Percentiles rank a stretch among this genome's conserved stretches.
Evolutionary conservation across 2,888 invertebrate species (phyloP).

Genomic region (Patella ulyssiponensis): DNA sequence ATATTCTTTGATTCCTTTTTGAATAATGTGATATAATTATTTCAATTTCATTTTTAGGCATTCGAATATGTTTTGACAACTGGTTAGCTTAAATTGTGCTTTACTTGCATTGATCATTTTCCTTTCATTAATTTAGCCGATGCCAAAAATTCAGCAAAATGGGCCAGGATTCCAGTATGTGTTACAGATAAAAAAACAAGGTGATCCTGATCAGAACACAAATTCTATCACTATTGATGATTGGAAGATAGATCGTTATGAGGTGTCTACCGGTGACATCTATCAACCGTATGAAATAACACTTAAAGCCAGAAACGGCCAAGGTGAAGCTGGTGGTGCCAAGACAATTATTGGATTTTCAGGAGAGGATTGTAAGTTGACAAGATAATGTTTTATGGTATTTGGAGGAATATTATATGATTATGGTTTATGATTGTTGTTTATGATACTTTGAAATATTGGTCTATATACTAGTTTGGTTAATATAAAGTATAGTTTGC

Average conservation of each 20-base stretch:
- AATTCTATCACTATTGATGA: conserved; percentile 77
- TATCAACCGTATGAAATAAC: conserved; percentile 91
- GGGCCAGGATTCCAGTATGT: conserved; percentile 94
- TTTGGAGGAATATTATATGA: too few species aligned
- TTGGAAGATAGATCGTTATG: conserved; percentile 69
- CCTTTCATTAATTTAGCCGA: conserved; percentile 77
- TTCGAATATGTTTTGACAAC: too few species aligned
- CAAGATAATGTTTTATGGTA: conserved; percentile 1
- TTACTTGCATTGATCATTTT: too few species aligned
- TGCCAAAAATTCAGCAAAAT: conserved; percentile 97
- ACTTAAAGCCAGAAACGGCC: conserved; percentile 91
- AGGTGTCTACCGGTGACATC: conserved; percentile 73
- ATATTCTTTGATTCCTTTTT: too few species aligned
- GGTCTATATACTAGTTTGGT: too few species aligned
- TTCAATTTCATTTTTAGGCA: too few species aligned
- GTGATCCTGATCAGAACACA: conserved; percentile 78
- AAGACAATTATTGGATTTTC: conserved; percentile 89
- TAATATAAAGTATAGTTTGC: too few species aligned
- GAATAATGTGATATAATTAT: too few species aligned
- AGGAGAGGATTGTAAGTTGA: conserved; percentile 79
- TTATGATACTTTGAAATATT: too few species aligned
- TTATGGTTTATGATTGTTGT: background rate
- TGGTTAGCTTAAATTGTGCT: too few species aligned
- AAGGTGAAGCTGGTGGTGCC: conserved; percentile 88
- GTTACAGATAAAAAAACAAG: conserved; percentile 85